Evolutionary conservation across 1,140 invertebrate genomes (phyloP).

Genomic region (Danaus plexippus): DNA sequence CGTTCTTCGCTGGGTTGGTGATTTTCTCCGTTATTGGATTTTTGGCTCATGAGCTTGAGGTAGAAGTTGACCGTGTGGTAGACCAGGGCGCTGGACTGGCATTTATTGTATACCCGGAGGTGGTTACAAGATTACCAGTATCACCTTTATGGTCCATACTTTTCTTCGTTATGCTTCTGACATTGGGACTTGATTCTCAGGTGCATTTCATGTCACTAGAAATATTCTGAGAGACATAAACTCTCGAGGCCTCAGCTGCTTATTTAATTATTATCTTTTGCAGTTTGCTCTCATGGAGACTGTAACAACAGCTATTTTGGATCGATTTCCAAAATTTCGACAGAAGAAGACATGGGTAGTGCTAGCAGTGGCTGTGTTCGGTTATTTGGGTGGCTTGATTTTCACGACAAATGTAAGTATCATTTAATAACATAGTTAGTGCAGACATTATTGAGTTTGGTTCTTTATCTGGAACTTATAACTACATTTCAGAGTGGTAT

Average conservation of each 20-base stretch:
- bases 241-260: no score
- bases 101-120: slow-evolving; percentile 91
- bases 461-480: slow-evolving; percentile 1
- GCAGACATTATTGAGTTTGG: no score
- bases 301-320: slow-evolving; percentile 84
- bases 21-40: slow-evolving; percentile 87
- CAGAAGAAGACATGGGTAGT: slow-evolving; percentile 83
- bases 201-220: slow-evolving; percentile 33
- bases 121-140: slow-evolving; percentile 84
- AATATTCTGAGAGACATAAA: no score
- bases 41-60: slow-evolving; percentile 80
- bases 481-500: slow-evolving; percentile 78
- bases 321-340: slow-evolving; percentile 80
- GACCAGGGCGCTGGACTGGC: slow-evolving; percentile 85
- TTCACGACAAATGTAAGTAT: slow-evolving; percentile 82
- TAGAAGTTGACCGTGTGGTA: slow-evolving; percentile 80
- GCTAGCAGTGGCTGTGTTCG: slow-evolving; percentile 77
- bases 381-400: slow-evolving; percentile 82
- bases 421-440: background rate
- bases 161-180: slow-evolving; percentile 89
- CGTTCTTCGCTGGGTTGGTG: slow-evolving; percentile 84
- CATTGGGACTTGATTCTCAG: slow-evolving; percentile 84
- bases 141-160: slow-evolving; percentile 88
- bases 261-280: slow-evolving; percentile 24
- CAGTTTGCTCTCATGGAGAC: slow-evolving; percentile 87